A percentile compares a stretch with the other conserved stretches of the same genome.
These are phyloP conservation scores for Cheirogaleus medius DNA, from an alignment of 2,113 vertebrate genomes.

Conservation along the genomic window DNA sequence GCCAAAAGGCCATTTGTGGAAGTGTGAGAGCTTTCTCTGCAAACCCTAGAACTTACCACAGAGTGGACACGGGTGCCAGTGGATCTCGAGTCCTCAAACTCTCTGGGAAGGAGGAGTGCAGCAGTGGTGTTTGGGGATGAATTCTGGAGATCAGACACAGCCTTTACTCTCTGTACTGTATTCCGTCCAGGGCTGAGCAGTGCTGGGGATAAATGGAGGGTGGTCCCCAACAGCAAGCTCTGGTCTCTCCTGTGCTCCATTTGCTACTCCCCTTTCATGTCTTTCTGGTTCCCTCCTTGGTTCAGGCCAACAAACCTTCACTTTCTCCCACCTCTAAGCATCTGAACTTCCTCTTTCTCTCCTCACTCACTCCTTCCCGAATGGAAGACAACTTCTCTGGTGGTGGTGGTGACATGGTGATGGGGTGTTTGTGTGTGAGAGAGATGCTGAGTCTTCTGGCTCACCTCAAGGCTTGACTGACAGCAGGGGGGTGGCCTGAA, in stretches of 20 bases:
- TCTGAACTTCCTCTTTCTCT: neutral
- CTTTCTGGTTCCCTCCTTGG: neutral
- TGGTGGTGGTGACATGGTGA: too few species aligned
- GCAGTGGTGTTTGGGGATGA: neutral
- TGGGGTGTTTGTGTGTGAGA: neutral
- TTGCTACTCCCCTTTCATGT: neutral
- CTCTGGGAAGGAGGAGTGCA: neutral
- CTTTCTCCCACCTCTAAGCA: neutral
- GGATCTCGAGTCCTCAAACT: neutral
- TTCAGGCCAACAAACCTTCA: neutral
- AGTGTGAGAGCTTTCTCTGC: neutral
- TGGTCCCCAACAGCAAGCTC: rapidly evolving
- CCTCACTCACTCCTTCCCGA: neutral
- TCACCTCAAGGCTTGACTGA: neutral
- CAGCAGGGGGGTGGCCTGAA: neutral
- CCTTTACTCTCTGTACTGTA: neutral
- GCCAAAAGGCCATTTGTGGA: neutral
- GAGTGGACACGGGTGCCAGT: neutral
- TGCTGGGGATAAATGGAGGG: too few species aligned
- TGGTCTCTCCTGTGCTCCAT: neutral
- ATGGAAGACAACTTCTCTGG: neutral
- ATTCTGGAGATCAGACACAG: neutral
- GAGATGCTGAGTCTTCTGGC: neutral
- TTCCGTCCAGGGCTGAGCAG: neutral
- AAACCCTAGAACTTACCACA: neutral